Base-by-base conservation (phyloP, 2,797 vertebrate genomes). In the Eidolon dupreanum region DNA sequence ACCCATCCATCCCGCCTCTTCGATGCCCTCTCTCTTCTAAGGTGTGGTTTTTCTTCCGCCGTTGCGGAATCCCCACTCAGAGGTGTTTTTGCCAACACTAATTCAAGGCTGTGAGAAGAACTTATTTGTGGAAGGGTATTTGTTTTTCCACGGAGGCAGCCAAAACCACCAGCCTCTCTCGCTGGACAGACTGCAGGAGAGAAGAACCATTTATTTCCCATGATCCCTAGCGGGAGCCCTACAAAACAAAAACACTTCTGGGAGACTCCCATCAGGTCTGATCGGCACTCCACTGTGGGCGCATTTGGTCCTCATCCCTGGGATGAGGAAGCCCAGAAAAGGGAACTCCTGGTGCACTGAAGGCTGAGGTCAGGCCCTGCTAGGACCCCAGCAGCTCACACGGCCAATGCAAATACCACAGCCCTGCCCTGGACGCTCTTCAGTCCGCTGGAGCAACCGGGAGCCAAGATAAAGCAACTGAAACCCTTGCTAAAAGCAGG, bases 91-190 rank as follows among this genome's bases (percentile, higher is more conserved):
- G 95, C 97, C 97, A 97, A 96, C 59, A 4, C 96, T 96, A 92
- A 96, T 96, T 95, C 96, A 94, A 95, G 98, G 97, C 97, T 96
- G 96, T 94, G 97, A 97, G 97, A 97, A 96, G 53, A 92, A 88
- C 92, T 97, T 95, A 65, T 96, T 97, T 98, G 93, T 95, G 97
- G 98, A 98, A 98, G 95, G 92, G 90, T 90, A 95, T 98, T 98
- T 98, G 93, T 98, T 98, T 98, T 98, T 98, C 98, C 98, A 97
- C 96, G 3, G 9, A 95, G 86, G 97, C 96, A 95, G 98, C 98
- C 98, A 98, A 98, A 98, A 96, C 98, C 96, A 92, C 97, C 93
- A 53, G 83, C 94, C 97, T 96, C 97, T 93, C 78, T 97, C 75
- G 57, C 88, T 88, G 0, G 0, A 83, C 95, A 6, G 82, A 75